Base-by-base conservation (phyloP, 2,888 invertebrate genomes). In the Ptychoptera albimana region DNA sequence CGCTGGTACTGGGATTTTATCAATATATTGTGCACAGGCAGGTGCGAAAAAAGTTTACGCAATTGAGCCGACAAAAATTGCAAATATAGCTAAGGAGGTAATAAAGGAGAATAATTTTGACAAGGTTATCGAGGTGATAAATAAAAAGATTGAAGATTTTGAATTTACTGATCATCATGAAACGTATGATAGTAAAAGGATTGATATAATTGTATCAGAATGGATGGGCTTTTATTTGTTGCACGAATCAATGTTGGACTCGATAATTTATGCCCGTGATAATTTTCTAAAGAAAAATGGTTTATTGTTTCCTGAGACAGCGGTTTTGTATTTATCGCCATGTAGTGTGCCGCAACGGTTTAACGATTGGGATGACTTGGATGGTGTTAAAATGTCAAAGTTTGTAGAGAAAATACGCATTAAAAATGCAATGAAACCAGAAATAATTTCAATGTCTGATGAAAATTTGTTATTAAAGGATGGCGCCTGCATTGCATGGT, bases 151-250 rank as follows among this genome's bases (percentile, higher is more conserved):
- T 16, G 15, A 16, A 37, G 77, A 85, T 55, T 75, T 74, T 43
- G 73, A 70, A 67, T 74, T 88, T 8, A 91, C 92, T 69, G 80
- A 89, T 56, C 70, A 89, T 3, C 58, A 63, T 1, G 61, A 85
- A 42, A 79, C 82, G 1, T 52, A 49, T 2, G 66, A 61, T 50
- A 57, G 74, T 42, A 70, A 72, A 8, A 78, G 82, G 63, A 84
- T 88, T 2, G 93, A 94, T 63, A 74, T 89, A 9, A 86, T 96
- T 50, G 76, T 96, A 6, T 93, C 93, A 0, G 94, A 96, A 67
- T 96, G 94, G 94, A 96, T 96, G 94, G 94, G 94, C 0, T 93
- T 94, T 63, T 93, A 91, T 65, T 69, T 96, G 31, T 66, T 96
- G 12, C 94, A 93, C 58, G 94, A 96, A 65, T 91, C 87, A 8